Evolutionary conservation across 1,140 invertebrate genomes (phyloP).

Genomic region (Drosophila yakuba): DNA sequence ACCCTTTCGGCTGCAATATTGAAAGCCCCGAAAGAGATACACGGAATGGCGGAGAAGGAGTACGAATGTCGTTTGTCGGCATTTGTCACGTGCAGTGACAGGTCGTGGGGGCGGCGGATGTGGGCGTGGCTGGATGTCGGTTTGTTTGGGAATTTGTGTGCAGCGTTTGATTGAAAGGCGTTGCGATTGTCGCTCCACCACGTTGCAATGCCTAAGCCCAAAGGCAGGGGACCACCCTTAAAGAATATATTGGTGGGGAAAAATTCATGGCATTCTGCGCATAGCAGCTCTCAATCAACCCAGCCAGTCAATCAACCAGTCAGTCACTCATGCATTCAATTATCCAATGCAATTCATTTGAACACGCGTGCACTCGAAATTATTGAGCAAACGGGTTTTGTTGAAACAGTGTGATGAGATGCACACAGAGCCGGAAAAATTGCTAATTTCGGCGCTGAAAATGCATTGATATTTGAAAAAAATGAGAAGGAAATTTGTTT

Average conservation of each 20-base stretch:
- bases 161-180: constrained; percentile 75
- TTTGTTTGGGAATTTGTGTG: constrained; percentile 67
- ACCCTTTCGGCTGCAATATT: constrained; percentile 31
- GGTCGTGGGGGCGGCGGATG: constrained; percentile 30
- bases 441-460: neutral
- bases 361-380: constrained; percentile 54
- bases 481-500: neutral
- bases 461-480: neutral
- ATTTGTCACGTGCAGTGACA: constrained; percentile 76
- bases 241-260: neutral
- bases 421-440: constrained; percentile 9
- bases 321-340: constrained; percentile 57
- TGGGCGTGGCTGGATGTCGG: constrained; percentile 32
- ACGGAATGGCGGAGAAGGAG: neutral
- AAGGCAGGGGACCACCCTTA: constrained; percentile 4
- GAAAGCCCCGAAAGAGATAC: constrained; percentile 19
- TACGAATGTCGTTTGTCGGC: constrained; percentile 66
- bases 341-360: constrained; percentile 57
- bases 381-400: constrained; percentile 42
- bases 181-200: constrained; percentile 51
- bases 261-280: constrained; percentile 20
- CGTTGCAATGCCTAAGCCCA: constrained; percentile 42
- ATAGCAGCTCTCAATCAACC: constrained; percentile 44
- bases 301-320: constrained; percentile 45
- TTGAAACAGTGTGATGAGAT: constrained; percentile 44